These are phyloP conservation scores for Paelopatides confundens DNA, from an alignment of 53 echinoderm and acorn worm genomes.

Conservation along the genomic window DNA sequence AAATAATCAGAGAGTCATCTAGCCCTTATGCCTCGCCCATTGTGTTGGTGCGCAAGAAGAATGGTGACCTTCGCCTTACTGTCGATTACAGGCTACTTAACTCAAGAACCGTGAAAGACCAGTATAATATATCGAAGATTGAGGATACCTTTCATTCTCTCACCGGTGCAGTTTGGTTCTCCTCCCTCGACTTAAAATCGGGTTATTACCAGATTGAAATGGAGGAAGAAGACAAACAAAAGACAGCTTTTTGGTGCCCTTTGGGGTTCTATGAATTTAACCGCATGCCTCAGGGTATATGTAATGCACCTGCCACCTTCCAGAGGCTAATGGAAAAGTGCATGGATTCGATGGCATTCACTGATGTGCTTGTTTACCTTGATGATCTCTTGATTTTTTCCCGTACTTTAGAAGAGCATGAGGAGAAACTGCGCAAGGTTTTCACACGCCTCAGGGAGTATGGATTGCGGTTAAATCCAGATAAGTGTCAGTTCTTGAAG, in stretches of 20 bases:
- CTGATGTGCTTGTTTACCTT: slow-evolving; percentile 41
- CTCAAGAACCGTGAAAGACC: slow-evolving; percentile 39
- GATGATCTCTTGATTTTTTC: too few relatives aligned
- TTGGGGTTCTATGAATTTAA: slow-evolving; percentile 65
- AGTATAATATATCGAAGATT: slow-evolving; percentile 43
- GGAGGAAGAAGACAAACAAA: slow-evolving; percentile 53
- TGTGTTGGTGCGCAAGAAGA: slow-evolving; percentile 66
- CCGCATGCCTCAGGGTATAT: slow-evolving; percentile 70
- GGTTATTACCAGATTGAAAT: slow-evolving; percentile 62
- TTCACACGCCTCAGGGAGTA: slow-evolving; percentile 25
- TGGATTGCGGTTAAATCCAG: slow-evolving; percentile 28
- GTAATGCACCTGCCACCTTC: slow-evolving; percentile 62
- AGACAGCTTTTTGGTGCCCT: slow-evolving; percentile 70
- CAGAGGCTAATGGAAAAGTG: slow-evolving; percentile 54
- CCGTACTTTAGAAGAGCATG: slow-evolving; percentile 63
- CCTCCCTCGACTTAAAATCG: slow-evolving; percentile 57
- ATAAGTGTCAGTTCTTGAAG: slow-evolving; percentile 43
- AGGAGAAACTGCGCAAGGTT: slow-evolving; percentile 21
- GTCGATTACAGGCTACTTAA: slow-evolving; percentile 61
- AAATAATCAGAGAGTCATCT: slow-evolving; percentile 37
- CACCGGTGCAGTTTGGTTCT: slow-evolving; percentile 49
- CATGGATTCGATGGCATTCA: not conserved
- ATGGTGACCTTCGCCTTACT: slow-evolving; percentile 53
- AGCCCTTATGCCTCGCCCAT: slow-evolving; percentile 63
- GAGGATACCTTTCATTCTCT: slow-evolving; percentile 59